These are phyloP conservation scores for Thalassarche chlororhynchos DNA, from an alignment of 2,113 vertebrate genomes.

Conservation along the genomic window DNA sequence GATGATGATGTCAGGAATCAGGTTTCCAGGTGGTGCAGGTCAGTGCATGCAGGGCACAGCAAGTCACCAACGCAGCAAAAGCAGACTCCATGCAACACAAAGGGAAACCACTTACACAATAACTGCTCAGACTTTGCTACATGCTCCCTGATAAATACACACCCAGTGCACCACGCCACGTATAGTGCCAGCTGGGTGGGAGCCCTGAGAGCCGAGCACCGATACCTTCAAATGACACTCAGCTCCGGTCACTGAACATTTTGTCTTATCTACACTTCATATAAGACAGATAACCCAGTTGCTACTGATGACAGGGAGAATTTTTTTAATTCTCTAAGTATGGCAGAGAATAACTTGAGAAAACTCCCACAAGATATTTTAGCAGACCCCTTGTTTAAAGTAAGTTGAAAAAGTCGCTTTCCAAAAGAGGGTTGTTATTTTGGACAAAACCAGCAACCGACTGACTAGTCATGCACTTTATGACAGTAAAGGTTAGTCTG, in stretches of 20 bases:
- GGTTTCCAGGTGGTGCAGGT: neutral
- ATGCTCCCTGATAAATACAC: neutral
- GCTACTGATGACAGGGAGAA: neutral
- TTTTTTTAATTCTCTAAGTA: accelerated
- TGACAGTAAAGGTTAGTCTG: accelerated
- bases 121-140: neutral
- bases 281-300: accelerated
- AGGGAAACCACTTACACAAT: neutral
- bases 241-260: accelerated
- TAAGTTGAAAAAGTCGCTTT: neutral
- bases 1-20: neutral
- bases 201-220: accelerated
- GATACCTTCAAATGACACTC: accelerated
- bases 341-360: neutral
- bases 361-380: neutral
- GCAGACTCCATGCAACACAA: accelerated
- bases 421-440: neutral
- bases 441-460: neutral
- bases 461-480: accelerated
- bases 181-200: accelerated
- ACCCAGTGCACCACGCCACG: accelerated
- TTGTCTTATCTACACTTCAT: accelerated
- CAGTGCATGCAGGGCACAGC: neutral
- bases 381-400: neutral
- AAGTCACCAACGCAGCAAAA: neutral